A percentile compares a stretch with the other conserved stretches of the same genome.
These are phyloP conservation scores for Atherinomorus stipes DNA, from an alignment of 2,113 vertebrate species.

Conservation along the genomic window DNA sequence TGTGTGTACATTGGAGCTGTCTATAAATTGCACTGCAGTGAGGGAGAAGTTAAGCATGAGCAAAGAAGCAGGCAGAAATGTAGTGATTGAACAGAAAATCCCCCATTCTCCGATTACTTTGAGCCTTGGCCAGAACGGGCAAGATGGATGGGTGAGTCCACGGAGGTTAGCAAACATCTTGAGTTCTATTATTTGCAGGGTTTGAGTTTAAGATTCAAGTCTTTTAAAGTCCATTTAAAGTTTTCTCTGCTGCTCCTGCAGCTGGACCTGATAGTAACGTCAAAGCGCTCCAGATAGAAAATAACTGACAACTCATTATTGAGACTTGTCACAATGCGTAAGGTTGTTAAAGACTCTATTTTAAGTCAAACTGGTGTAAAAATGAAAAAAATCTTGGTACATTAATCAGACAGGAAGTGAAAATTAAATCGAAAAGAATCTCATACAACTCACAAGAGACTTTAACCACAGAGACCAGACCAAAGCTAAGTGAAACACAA, in stretches of 20 bases:
- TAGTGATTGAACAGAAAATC: constrained; percentile 36
- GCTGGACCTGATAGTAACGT: too few relatives aligned
- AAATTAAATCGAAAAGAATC: too few relatives aligned
- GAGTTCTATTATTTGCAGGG: constrained; percentile 1
- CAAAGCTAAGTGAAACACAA: too few relatives aligned
- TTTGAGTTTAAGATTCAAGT: background rate
- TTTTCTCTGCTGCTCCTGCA: background rate
- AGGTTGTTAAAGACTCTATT: too few relatives aligned
- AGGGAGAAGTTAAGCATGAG: constrained; percentile 33
- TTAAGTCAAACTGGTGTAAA: too few relatives aligned
- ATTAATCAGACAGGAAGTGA: too few relatives aligned
- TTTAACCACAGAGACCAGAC: too few relatives aligned
- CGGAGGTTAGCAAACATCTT: constrained; percentile 7
- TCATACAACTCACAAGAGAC: too few relatives aligned
- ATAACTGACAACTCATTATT: too few relatives aligned
- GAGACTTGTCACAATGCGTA: too few relatives aligned
- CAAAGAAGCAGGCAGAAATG: constrained; percentile 32
- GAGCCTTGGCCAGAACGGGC: constrained; percentile 15
- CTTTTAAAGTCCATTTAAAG: background rate
- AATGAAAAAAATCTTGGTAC: too few relatives aligned
- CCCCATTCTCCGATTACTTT: constrained; percentile 27
- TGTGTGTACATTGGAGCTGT: constrained; percentile 31
- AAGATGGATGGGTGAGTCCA: constrained; percentile 13
- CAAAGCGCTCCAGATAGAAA: too few relatives aligned
- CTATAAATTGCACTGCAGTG: constrained; percentile 58